Percentiles rank a stretch among this genome's conserved stretches.
phyloP scores from a whole-genome alignment of 2,888 invertebrate genomes.

The Caenorhabditis japonica region DNA sequence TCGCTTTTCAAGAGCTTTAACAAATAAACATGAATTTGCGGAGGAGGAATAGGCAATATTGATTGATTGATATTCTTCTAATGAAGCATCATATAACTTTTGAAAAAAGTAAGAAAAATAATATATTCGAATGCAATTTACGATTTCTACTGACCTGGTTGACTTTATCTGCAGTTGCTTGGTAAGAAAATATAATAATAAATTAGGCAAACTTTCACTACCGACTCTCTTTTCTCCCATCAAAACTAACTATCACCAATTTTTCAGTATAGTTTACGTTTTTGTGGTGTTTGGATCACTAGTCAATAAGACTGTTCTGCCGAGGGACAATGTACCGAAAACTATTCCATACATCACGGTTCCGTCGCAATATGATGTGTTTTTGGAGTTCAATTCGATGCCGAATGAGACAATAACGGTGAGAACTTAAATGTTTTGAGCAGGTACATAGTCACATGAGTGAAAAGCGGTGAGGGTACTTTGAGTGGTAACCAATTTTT shows the following conservation, averaged over 20 bases:
- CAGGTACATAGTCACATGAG: no score
- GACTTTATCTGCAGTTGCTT: conserved; percentile 28
- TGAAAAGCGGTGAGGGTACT: no score
- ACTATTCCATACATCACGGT: conserved; percentile 47
- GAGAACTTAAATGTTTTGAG: background rate
- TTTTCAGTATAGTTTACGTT: conserved; percentile 45
- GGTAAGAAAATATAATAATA: conserved; percentile 8
- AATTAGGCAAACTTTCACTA: no score
- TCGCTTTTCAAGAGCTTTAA: conserved; percentile 27
- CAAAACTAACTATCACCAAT: no score
- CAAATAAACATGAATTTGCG: conserved; percentile 16
- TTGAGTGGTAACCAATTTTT: no score
- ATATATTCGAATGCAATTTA: conserved; percentile 29
- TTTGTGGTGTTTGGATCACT: conserved; percentile 52
- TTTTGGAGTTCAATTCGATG: conserved; percentile 27
- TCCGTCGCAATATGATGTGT: conserved; percentile 40
- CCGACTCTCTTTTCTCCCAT: background rate
- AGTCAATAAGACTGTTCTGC: conserved; percentile 37
- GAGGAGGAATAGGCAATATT: no score
- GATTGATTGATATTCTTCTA: no score
- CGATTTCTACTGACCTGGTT: conserved; percentile 50
- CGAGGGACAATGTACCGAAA: conserved; percentile 46
- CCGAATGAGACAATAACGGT: conserved; percentile 14
- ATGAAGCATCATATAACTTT: conserved; percentile 2
- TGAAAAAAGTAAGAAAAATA: conserved; percentile 10